These are phyloP conservation scores for Acropternis orthonyx DNA, from an alignment of 2,797 vertebrate species.

Conservation along the genomic window DNA sequence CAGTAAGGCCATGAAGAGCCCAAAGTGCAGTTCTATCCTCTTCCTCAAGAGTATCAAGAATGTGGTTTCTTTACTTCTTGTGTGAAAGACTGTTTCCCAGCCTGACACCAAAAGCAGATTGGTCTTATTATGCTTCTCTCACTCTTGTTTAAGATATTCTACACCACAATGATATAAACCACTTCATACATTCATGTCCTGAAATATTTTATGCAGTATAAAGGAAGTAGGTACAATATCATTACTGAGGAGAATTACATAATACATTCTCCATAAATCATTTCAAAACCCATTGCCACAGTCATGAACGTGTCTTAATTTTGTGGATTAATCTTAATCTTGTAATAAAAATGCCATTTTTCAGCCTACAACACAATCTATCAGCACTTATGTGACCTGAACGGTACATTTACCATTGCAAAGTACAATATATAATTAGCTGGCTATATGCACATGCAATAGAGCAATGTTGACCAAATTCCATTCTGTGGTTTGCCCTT, in stretches of 20 bases:
- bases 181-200: not conserved
- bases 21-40: not conserved
- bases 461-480: not conserved
- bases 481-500: not conserved
- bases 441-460: not conserved
- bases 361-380: not conserved
- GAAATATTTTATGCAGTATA: not conserved
- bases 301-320: constrained; percentile 29
- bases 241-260: not conserved
- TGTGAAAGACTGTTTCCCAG: not conserved
- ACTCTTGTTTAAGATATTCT: not conserved
- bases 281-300: constrained; percentile 9
- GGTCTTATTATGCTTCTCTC: not conserved
- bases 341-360: constrained; percentile 6
- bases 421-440: not conserved
- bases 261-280: not conserved
- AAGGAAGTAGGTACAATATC: not conserved
- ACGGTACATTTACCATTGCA: not conserved
- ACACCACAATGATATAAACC: not conserved
- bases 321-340: constrained; percentile 13
- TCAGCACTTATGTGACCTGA: not conserved
- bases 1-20: not conserved
- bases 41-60: not conserved
- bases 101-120: rapidly evolving
- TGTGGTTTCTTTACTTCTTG: not conserved